phyloP scores from a whole-genome alignment of 1,140 invertebrate genomes.

The Apis laboriosa region DNA sequence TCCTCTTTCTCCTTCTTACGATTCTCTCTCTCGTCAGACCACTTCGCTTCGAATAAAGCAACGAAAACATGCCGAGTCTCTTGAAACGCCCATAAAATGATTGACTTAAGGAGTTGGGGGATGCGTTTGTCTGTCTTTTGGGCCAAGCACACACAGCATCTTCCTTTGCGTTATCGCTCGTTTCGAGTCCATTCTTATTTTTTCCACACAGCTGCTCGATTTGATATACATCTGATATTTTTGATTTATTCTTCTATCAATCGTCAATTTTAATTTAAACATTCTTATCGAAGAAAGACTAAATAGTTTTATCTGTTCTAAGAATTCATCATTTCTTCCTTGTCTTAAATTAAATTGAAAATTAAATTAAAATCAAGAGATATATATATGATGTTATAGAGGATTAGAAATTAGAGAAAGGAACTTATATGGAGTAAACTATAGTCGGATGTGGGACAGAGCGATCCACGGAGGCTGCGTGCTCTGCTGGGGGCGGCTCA shows the following conservation, averaged over 20 bases:
- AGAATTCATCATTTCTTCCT: background rate
- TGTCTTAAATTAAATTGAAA: no score
- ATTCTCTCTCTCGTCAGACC: background rate
- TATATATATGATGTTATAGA: background rate
- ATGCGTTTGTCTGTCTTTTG: background rate
- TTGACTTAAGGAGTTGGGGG: conserved; percentile 15
- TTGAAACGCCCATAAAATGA: conserved; percentile 32
- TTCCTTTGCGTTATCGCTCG: background rate
- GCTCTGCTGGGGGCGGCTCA: conserved; percentile 80
- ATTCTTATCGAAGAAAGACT: background rate
- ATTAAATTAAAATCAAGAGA: background rate
- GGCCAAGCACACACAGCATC: no score
- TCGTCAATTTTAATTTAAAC: no score
- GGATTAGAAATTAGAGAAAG: background rate
- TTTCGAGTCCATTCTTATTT: no score
- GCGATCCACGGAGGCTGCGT: conserved; percentile 71
- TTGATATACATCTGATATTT: background rate
- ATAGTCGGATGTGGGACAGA: conserved; percentile 74
- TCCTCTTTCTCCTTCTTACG: background rate
- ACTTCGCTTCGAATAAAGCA: background rate
- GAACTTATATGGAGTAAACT: conserved; percentile 70
- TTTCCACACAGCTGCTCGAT: no score
- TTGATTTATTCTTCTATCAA: background rate
- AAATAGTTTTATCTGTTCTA: background rate
- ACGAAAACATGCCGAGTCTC: conserved; percentile 3